Evolutionary conservation across 2,888 invertebrate species (phyloP).

Genomic region (Mythimna loreyi): DNA sequence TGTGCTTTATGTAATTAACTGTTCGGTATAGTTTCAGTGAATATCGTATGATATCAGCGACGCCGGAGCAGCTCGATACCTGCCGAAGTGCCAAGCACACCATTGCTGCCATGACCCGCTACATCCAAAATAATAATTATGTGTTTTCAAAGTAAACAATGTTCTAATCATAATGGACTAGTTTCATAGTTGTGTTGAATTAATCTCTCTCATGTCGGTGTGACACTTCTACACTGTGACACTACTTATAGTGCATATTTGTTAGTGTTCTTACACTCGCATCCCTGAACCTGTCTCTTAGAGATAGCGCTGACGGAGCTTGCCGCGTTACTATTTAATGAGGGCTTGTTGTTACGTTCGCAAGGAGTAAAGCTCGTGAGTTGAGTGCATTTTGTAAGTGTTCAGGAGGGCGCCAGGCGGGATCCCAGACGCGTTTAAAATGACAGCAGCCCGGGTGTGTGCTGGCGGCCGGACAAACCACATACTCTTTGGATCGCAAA

Average conservation of each 20-base stretch:
- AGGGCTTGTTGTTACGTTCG: constrained; percentile 23
- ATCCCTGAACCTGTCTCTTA: too few species aligned
- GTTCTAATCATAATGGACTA: too few species aligned
- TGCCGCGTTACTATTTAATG: constrained; percentile 35
- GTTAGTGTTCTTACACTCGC: too few species aligned
- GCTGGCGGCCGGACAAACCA: constrained; percentile 27
- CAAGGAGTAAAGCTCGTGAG: constrained; percentile 40
- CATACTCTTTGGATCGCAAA: too few species aligned
- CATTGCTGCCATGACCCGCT: too few species aligned
- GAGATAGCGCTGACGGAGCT: constrained; percentile 20
- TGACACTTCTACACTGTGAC: too few species aligned
- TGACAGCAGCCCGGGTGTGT: constrained; percentile 11
- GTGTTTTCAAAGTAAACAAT: background rate
- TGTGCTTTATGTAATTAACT: background rate
- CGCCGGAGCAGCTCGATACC: background rate
- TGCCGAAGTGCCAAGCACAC: too few species aligned
- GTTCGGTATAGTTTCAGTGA: background rate
- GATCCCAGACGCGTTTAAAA: constrained; percentile 43
- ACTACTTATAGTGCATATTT: too few species aligned
- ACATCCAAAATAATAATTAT: background rate
- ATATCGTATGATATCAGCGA: background rate
- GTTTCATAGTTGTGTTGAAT: too few species aligned
- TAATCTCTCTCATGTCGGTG: too few species aligned
- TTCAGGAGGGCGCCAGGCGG: constrained; percentile 17
- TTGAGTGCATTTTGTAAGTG: constrained; percentile 57